These are phyloP conservation scores for Pterophyllum scalare DNA, from an alignment of 2,113 vertebrate species.

Conservation along the genomic window DNA sequence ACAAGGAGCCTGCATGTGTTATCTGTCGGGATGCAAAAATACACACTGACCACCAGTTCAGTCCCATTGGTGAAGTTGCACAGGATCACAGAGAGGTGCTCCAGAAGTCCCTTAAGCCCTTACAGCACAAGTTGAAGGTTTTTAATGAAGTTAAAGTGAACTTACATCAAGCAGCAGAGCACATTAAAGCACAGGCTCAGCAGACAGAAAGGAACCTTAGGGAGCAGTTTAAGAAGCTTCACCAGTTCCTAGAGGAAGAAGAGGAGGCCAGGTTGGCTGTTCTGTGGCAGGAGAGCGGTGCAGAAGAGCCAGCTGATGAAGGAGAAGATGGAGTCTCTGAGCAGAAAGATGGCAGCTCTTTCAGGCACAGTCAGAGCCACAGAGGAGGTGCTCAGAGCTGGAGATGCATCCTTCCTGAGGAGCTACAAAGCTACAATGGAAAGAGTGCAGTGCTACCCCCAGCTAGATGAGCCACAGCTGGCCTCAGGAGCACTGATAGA, in stretches of 20 bases:
- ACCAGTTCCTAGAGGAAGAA: constrained; percentile 29
- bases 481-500: constrained; percentile 23
- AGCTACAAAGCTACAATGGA: constrained; percentile 3
- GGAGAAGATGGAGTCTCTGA: constrained; percentile 1
- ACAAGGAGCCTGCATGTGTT: background rate
- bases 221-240: constrained; percentile 21
- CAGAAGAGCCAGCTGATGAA: constrained; percentile 14
- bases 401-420: background rate
- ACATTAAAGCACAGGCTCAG: background rate
- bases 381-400: background rate
- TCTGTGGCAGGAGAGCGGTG: constrained; percentile 20
- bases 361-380: background rate
- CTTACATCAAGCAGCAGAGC: background rate
- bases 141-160: background rate
- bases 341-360: background rate
- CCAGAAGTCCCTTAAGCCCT: background rate
- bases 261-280: constrained; percentile 27
- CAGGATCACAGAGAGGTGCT: constrained; percentile 10
- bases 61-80: background rate
- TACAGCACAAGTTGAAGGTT: background rate
- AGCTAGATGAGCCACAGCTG: background rate
- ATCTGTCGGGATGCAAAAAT: background rate
- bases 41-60: constrained; percentile 11
- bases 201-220: constrained; percentile 10
- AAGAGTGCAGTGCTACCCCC: background rate